Conservation (phyloP, 2,113 vertebrate genomes). For the Cavia aperea region DNA sequence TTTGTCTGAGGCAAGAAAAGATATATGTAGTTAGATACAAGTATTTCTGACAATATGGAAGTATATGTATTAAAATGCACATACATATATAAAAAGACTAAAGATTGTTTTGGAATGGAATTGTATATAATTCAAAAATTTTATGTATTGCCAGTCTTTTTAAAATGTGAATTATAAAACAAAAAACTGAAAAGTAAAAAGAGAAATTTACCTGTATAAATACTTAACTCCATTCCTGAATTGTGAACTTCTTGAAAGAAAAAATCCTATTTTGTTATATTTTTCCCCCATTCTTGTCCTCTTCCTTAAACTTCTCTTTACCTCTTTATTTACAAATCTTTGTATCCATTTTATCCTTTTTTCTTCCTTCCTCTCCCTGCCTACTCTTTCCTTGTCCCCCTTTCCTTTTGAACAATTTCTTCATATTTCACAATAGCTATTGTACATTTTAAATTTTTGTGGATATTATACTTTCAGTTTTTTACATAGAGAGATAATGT, state of each 20-base stretch:
- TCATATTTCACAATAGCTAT: too few species aligned
- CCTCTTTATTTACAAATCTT: too few species aligned
- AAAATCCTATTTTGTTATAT: not conserved
- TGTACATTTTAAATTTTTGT: too few species aligned
- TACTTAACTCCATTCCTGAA: not conserved
- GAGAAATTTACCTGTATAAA: not conserved
- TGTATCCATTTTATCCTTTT: too few species aligned
- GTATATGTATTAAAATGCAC: not conserved
- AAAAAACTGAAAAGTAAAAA: not conserved
- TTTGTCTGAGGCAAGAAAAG: conserved; percentile 15
- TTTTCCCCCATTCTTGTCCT: too few species aligned
- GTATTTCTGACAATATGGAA: not conserved
- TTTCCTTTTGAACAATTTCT: too few species aligned
- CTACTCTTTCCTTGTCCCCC: too few species aligned
- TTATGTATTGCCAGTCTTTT: not conserved
- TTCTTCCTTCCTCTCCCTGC: too few species aligned
- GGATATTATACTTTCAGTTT: too few species aligned
- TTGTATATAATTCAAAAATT: not conserved
- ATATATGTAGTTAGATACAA: not conserved
- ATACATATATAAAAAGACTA: not conserved
- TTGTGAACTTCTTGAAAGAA: not conserved
- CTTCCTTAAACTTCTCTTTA: too few species aligned
- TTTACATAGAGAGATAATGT: too few species aligned
- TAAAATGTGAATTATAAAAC: not conserved
- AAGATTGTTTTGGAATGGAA: not conserved